These are phyloP conservation scores for Hecatera dysodea DNA, from an alignment of 2,888 invertebrate genomes.

Conservation along the genomic window DNA sequence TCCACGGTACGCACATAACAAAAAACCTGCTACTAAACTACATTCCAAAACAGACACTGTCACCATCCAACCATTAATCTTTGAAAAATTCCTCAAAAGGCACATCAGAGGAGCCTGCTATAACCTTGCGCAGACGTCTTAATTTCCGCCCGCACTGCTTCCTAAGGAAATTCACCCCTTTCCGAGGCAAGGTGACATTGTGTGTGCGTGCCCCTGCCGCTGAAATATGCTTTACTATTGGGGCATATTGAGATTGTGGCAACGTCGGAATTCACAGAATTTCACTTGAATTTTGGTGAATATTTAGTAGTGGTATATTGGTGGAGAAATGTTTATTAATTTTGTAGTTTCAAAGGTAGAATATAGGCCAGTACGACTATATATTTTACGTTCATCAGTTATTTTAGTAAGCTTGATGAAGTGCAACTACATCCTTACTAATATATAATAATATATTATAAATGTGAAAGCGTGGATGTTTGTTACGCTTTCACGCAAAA, in stretches of 20 bases:
- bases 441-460: no score
- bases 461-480: no score
- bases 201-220: slow-evolving; percentile 41
- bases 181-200: slow-evolving; percentile 58
- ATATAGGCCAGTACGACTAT: background rate
- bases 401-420: background rate
- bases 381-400: background rate
- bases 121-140: slow-evolving; percentile 67
- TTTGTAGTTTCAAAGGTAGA: slow-evolving; percentile 22
- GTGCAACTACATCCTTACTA: no score
- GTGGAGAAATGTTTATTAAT: slow-evolving; percentile 37
- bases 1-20: background rate
- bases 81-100: slow-evolving; percentile 43
- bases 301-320: slow-evolving; percentile 30
- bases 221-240: slow-evolving; percentile 59
- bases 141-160: slow-evolving; percentile 68
- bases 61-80: slow-evolving; percentile 56
- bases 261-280: slow-evolving; percentile 44
- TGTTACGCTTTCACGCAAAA: no score
- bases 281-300: slow-evolving; percentile 44
- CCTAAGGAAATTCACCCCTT: slow-evolving; percentile 67
- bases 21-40: background rate
- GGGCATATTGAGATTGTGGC: slow-evolving; percentile 36
- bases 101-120: slow-evolving; percentile 34
- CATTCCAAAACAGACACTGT: slow-evolving; percentile 20